Percentiles rank a stretch among this genome's conserved stretches.
phyloP scores from a whole-genome alignment of 2,797 vertebrate genomes.

The Pyrrhura leucotis region DNA sequence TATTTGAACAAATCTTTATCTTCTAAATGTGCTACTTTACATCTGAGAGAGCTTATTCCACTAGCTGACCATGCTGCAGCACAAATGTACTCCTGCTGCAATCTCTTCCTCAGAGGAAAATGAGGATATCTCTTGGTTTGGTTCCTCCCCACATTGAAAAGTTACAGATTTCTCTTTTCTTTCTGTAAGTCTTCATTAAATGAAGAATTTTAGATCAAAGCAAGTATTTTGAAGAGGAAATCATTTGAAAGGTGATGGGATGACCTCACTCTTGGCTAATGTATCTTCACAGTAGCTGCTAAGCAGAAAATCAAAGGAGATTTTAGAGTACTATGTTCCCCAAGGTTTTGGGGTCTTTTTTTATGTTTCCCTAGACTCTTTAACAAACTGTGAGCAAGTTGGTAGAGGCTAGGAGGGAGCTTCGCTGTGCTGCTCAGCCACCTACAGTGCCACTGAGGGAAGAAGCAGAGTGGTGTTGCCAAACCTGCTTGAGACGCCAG shows the following conservation, averaged over 20 bases:
- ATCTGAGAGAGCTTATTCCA: neutral
- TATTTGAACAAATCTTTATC: neutral
- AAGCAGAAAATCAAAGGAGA: neutral
- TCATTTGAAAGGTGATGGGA: neutral
- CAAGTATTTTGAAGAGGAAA: neutral
- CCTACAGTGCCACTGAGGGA: fast-evolving
- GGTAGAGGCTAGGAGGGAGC: neutral
- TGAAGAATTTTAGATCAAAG: neutral
- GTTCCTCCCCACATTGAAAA: neutral
- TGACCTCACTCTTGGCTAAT: neutral
- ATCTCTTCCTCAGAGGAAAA: neutral
- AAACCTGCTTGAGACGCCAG: neutral
- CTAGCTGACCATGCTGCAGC: neutral
- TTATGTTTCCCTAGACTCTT: neutral
- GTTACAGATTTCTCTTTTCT: neutral
- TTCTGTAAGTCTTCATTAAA: neutral
- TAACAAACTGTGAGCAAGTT: neutral
- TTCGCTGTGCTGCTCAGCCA: neutral
- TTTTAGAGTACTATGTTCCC: neutral
- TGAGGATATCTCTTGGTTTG: neutral
- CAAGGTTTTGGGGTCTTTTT: neutral
- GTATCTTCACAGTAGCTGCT: neutral
- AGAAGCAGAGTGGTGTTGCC: neutral
- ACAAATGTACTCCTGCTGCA: neutral
- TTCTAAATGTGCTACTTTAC: neutral